phyloP scores from a whole-genome alignment of 2,113 vertebrate species.

The Platanista minor region DNA sequence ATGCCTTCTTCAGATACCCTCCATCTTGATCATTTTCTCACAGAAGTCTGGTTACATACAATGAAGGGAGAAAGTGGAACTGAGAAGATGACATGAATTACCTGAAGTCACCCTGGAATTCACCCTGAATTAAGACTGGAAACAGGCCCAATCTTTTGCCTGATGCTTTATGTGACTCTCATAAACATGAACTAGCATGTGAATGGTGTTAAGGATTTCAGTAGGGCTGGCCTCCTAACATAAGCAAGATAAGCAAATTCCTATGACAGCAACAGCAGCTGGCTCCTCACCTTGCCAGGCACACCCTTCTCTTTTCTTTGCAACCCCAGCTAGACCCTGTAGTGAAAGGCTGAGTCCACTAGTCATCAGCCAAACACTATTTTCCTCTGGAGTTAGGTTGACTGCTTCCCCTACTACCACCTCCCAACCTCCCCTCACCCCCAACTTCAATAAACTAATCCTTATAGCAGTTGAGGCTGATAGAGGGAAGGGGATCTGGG shows the following conservation, averaged over 20 bases:
- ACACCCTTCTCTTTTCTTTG: neutral
- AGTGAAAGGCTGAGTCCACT: neutral
- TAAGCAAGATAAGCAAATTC: neutral
- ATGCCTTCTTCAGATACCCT: neutral
- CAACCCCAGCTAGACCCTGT: neutral
- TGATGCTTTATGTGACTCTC: neutral
- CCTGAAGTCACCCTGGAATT: neutral
- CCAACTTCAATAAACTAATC: neutral
- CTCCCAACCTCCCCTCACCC: no score
- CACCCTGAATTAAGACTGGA: neutral
- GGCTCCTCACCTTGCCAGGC: neutral
- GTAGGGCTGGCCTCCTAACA: neutral
- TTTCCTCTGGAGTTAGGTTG: neutral
- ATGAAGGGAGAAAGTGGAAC: neutral
- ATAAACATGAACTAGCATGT: neutral
- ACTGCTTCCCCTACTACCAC: neutral
- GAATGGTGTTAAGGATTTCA: neutral
- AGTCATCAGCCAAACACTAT: neutral
- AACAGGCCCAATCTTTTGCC: neutral
- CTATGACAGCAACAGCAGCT: neutral
- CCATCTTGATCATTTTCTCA: neutral
- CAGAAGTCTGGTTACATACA: neutral
- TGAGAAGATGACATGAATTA: neutral
- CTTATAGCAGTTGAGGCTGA: fast-evolving
- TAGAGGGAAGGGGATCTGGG: neutral